Conservation (phyloP, 2,797 vertebrate genomes). For the Hozukius guyotensis region DNA sequence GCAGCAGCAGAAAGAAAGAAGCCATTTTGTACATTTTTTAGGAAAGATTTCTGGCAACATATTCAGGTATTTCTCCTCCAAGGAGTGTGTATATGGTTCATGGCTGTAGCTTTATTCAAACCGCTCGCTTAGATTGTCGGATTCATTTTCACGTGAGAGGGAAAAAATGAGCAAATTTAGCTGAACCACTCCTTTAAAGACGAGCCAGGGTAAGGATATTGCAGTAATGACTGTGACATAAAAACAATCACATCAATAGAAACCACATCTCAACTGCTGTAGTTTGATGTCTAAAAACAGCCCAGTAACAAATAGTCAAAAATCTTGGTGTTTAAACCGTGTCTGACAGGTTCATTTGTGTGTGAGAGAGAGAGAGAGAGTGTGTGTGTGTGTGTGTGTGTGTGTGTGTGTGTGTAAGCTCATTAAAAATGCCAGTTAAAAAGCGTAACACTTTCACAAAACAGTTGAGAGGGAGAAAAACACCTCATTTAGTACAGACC, state of each 20-base stretch:
- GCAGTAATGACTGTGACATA: conserved; percentile 69
- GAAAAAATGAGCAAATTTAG: conserved; percentile 44
- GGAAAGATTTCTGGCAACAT: not conserved
- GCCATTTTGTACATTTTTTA: not conserved
- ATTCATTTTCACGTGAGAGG: conserved; percentile 30
- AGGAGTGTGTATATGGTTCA: not conserved
- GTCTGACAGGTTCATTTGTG: conserved; percentile 69
- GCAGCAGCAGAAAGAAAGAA: not conserved
- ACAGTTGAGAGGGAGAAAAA: conserved; percentile 58
- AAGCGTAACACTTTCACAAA: conserved; percentile 55
- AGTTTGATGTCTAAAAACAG: conserved; percentile 82
- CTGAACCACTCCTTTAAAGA: conserved; percentile 63
- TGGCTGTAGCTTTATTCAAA: not conserved
- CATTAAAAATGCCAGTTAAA: conserved; percentile 71
- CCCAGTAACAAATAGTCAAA: conserved; percentile 70
- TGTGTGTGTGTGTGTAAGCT: conserved; percentile 35
- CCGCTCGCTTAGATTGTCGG: not conserved
- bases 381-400: not conserved
- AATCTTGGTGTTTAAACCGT: conserved; percentile 62
- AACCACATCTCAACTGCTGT: conserved; percentile 64
- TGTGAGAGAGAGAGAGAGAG: not conserved
- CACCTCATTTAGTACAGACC: conserved; percentile 56
- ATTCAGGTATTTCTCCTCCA: not conserved
- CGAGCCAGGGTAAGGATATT: conserved; percentile 53
- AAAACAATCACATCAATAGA: conserved; percentile 75